A percentile compares a stretch with the other conserved stretches of the same genome.
These are phyloP conservation scores for Rhincodon typus DNA, from an alignment of 2,797 vertebrate genomes.

Conservation along the genomic window DNA sequence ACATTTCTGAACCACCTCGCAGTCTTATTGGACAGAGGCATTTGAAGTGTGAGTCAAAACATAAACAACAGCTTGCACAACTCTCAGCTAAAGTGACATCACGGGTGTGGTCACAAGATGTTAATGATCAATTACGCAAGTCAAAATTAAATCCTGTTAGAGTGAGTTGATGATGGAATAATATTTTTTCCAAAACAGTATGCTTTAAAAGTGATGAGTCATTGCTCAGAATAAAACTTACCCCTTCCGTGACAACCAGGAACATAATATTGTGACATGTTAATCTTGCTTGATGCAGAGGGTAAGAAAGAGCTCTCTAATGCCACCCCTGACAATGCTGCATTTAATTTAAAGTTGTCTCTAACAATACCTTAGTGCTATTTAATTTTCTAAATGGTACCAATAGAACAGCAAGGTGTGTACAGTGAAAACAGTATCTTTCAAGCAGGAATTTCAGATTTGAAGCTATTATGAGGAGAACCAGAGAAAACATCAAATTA, in stretches of 20 bases:
- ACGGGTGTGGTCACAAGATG: slow-evolving; percentile 15
- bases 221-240: neutral
- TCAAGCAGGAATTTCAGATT: neutral
- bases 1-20: neutral
- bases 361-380: neutral
- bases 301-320: neutral
- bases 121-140: neutral
- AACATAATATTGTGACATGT: neutral
- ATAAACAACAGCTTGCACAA: neutral
- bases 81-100: slow-evolving; percentile 3
- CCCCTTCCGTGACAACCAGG: neutral
- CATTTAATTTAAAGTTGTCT: neutral
- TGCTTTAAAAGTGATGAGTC: neutral
- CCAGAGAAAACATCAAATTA: neutral
- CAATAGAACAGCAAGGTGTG: neutral
- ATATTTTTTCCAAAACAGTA: slow-evolving; percentile 11
- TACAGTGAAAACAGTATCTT: neutral
- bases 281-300: neutral
- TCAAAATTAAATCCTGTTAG: neutral
- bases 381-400: neutral
- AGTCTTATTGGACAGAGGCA: neutral
- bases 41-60: neutral
- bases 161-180: neutral
- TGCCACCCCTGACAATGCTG: neutral
- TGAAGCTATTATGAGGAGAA: neutral